These are phyloP conservation scores for Cotesia congregata DNA, from an alignment of 2,888 invertebrate genomes.

Conservation along the genomic window DNA sequence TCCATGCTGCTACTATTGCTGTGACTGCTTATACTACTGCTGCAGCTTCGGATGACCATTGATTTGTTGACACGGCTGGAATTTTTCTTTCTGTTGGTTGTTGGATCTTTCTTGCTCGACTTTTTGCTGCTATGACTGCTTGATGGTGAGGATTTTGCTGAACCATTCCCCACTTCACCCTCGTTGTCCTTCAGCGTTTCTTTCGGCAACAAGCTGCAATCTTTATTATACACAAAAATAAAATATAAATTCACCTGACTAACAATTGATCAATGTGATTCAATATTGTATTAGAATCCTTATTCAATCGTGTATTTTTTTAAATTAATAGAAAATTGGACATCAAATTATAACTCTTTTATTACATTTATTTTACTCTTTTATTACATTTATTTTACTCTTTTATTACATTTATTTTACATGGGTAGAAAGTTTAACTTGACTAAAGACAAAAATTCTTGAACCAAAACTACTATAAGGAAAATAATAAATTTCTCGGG, in stretches of 20 bases:
- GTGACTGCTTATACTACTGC: slow-evolving; percentile 46
- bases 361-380: no score
- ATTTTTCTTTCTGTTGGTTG: slow-evolving; percentile 56
- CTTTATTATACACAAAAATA: slow-evolving; percentile 63
- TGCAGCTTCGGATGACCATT: not conserved
- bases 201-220: slow-evolving; percentile 66
- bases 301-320: no score
- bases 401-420: no score
- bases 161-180: not conserved
- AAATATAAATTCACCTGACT: slow-evolving; percentile 48
- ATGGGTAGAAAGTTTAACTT: no score
- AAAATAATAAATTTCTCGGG: no score
- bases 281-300: no score
- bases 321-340: no score
- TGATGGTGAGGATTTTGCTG: not conserved
- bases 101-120: not conserved
- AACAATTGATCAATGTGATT: not conserved
- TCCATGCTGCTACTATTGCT: slow-evolving; percentile 70
- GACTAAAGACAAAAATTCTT: no score
- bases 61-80: not conserved
- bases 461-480: no score
- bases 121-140: slow-evolving; percentile 63
- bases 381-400: no score
- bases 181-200: slow-evolving; percentile 67
- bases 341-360: no score